These are phyloP conservation scores for Anagyrus pseudococci DNA, from an alignment of 2,888 invertebrate genomes.

Conservation along the genomic window DNA sequence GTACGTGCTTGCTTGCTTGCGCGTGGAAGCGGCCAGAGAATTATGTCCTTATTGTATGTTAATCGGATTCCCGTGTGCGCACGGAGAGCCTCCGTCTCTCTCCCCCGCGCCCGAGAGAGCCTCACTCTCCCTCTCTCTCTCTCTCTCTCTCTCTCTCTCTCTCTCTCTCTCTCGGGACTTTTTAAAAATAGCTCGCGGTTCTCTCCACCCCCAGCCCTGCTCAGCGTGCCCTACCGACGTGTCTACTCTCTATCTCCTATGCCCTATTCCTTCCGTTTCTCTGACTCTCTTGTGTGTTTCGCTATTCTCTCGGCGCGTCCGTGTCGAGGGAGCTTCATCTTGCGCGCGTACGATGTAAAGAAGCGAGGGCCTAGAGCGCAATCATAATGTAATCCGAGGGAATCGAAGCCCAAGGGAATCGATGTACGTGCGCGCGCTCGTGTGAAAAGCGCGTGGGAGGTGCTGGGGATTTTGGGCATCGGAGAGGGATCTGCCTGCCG, in stretches of 20 bases:
- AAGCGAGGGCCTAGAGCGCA: too few species aligned
- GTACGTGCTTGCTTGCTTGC: neutral
- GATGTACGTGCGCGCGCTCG: too few species aligned
- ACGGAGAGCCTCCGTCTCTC: constrained; percentile 1
- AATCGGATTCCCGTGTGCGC: constrained; percentile 48
- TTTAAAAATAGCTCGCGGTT: constrained; percentile 51
- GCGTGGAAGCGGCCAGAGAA: constrained; percentile 49
- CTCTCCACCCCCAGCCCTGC: too few species aligned
- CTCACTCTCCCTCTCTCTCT: neutral
- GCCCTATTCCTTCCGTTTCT: constrained; percentile 18
- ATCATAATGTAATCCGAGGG: too few species aligned
- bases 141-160: constrained; percentile 7
- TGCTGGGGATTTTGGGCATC: too few species aligned
- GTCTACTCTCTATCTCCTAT: constrained; percentile 36
- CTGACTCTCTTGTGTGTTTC: neutral
- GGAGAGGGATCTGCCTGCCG: too few species aligned
- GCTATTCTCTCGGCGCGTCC: neutral
- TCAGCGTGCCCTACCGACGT: too few species aligned
- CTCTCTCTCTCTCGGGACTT: neutral
- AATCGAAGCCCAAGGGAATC: too few species aligned
- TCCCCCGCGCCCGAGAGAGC: neutral
- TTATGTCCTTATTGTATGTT: constrained; percentile 60
- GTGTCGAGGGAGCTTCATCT: neutral
- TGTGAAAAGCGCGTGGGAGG: too few species aligned
- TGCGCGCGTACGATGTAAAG: too few species aligned